Base-by-base conservation (phyloP, 2,888 invertebrate genomes). In the Spatulosminthurus flaviceps region DNA sequence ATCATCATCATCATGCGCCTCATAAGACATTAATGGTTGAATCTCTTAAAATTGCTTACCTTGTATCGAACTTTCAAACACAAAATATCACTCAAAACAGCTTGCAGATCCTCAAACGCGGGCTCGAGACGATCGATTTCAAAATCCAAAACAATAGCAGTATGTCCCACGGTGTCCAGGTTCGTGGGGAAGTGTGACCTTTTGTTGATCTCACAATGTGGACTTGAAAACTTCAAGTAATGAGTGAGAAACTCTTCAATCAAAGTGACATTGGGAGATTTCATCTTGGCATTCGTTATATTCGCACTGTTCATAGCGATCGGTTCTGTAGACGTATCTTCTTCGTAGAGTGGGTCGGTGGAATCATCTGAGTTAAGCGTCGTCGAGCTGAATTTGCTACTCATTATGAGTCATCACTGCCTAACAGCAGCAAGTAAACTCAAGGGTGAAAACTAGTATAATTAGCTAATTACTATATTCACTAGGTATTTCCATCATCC, bases 181-280 rank as follows among this genome's bases (percentile, higher is more conserved):
- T 41, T 41, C 5, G 24, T 22, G 19, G 34, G 34, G 22, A 34
- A 42, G 22, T 71, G 42, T 22, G 41, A 71, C 29, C 41, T 41
- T 42, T 34, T 24, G 22, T 34, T 43, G 11, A 9, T 5, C 7
- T 74, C 74, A 19, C 24, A 16, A n/a, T 21, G 41, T n/a, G 66
- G 41, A 19, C 13, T 22, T 11, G 41, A 21, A 19, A 41, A 28
- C 9, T 24, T 64, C 9, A 64, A 11, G 64, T 34, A 64, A 16
- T 75, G 41, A 9, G 75, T 76, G 66, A 76, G 75, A n/a, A 76
- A 76, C 1, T 42, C 67, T 34, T 76, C 75, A 22, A 76, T 66
- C 26, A 61, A 67, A 5, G 7, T 19, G 4, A 64, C 64, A 24
- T 76, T 76, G n/a, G 60, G 60, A n/a, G 74, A 74, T 22, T 74